These are phyloP conservation scores for Sus cebifrons DNA, from an alignment of 2,797 vertebrate genomes.

Conservation along the genomic window DNA sequence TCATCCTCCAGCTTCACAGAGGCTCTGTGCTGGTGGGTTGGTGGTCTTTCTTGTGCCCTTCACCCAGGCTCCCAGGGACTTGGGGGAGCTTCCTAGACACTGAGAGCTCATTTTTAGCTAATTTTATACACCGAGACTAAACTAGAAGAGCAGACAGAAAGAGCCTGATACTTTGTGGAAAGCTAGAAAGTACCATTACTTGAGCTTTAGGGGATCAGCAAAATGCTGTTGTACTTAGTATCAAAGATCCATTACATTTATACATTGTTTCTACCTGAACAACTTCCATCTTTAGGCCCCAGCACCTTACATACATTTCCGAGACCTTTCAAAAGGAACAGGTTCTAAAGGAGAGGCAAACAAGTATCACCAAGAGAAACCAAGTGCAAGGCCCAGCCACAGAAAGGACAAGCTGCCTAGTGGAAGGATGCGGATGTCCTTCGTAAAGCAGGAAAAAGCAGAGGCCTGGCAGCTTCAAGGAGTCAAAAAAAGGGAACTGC, in stretches of 20 bases:
- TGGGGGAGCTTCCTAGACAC: background rate
- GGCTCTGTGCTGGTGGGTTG: background rate
- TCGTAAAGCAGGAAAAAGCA: slow-evolving; percentile 27
- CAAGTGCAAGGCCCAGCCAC: background rate
- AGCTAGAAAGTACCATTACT: background rate
- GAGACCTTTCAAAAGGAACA: slow-evolving; percentile 26
- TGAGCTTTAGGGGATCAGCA: background rate
- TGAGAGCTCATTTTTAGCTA: background rate
- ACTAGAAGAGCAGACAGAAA: slow-evolving; percentile 28
- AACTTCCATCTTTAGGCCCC: background rate
- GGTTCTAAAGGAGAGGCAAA: background rate
- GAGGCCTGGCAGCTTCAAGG: background rate
- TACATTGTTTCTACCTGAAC: slow-evolving; percentile 52
- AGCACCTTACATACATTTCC: background rate
- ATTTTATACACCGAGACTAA: background rate
- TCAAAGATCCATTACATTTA: background rate
- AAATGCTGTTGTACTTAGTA: slow-evolving; percentile 24
- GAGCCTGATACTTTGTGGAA: background rate
- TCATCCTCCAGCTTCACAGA: background rate
- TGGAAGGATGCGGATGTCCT: background rate
- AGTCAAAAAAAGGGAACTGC: slow-evolving; percentile 2
- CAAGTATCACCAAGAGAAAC: background rate
- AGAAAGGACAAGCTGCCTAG: slow-evolving; percentile 1
- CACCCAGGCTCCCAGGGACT: background rate
- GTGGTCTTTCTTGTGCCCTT: background rate